A percentile compares a stretch with the other conserved stretches of the same genome.
Evolutionary conservation across 1,140 invertebrate genomes (phyloP).

Genomic region (Brachionus plicatilis): DNA sequence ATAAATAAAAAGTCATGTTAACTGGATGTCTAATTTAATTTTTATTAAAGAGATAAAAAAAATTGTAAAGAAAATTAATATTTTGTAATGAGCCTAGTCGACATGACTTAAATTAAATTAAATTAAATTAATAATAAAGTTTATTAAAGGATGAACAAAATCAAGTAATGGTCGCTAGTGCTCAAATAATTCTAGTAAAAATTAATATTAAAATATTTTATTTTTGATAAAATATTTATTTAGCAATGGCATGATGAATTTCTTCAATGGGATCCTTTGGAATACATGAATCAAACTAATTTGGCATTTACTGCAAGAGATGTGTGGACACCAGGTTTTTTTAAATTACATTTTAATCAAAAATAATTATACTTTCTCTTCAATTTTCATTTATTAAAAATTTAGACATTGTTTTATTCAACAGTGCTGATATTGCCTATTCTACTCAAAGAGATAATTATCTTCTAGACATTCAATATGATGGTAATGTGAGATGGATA

Average conservation of each 20-base stretch:
- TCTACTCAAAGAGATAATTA: constrained; percentile 37
- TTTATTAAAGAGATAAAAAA: too few species aligned
- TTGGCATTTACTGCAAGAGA: constrained; percentile 5
- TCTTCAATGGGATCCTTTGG: constrained; percentile 21
- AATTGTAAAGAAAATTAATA: too few species aligned
- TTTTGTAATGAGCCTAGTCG: too few species aligned
- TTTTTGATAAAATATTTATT: neutral
- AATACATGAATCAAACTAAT: constrained; percentile 4
- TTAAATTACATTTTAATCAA: too few species aligned
- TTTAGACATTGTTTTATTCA: constrained; percentile 39
- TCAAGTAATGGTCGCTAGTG: constrained; percentile 35
- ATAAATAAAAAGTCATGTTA: neutral
- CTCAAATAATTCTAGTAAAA: constrained; percentile 31
- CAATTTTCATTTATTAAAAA: neutral
- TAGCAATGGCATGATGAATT: constrained; percentile 34
- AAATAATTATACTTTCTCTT: too few species aligned
- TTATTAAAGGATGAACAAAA: constrained; percentile 34
- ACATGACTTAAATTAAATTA: too few species aligned
- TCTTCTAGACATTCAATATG: neutral
- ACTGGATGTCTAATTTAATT: too few species aligned
- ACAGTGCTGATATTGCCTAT: constrained; percentile 34
- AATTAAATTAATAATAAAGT: neutral
- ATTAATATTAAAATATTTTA: neutral
- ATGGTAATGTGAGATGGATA: constrained; percentile 27
- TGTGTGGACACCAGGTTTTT: constrained; percentile 35